Base-by-base conservation (phyloP, 2,888 invertebrate species). In the Caenorhabditis sp. region DNA sequence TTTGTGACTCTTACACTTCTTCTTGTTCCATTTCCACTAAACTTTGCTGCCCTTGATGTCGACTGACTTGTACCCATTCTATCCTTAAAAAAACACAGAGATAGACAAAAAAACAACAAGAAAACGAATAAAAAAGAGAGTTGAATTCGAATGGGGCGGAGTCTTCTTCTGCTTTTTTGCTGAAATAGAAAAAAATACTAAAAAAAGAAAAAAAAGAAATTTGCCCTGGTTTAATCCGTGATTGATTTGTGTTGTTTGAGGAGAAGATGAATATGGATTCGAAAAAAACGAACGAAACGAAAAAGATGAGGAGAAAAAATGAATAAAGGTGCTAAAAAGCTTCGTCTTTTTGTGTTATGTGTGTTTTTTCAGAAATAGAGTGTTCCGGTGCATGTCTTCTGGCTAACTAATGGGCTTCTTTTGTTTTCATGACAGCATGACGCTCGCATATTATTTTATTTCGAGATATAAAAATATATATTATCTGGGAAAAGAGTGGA, bases 61-160 rank as follows among this genome's bases (percentile, higher is more conserved):
- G 77, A 77, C 43, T 77, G 77, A 31, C 70, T 65, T 0, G 67
- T 62, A 8, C 77, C 77, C 77, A 77, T 77, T 43, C 14, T 10
- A 8, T 36, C 36, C 10, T 36, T 36, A n/a, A 20, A 2, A 27
- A 43, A 52, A 60, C 50, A 52, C 17, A 52, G 31, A 8, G 3
- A 23, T 25, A 27, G 26, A 25, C 14, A 14, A 23, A 50, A n/a
- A 38, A 26, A 27, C n/a, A 36, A 38, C n/a, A n/a, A n/a, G n/a
- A 50, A 25, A 10, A 20, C 36, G 43, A 60, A 60, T 1, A n/a
- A 59, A n/a, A 26, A 59, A 12, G n/a, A n/a, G n/a, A 23, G 54
- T n/a, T 54, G 21, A 59, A 59, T 50, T 59, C 8, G 59, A 26
- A n/a, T 1, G n/a, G 43, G 59, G 59, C 59, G 59, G 59, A 31